These are phyloP conservation scores for Poecilobothrus nobilitatus DNA, from an alignment of 2,888 invertebrate species.

Conservation along the genomic window DNA sequence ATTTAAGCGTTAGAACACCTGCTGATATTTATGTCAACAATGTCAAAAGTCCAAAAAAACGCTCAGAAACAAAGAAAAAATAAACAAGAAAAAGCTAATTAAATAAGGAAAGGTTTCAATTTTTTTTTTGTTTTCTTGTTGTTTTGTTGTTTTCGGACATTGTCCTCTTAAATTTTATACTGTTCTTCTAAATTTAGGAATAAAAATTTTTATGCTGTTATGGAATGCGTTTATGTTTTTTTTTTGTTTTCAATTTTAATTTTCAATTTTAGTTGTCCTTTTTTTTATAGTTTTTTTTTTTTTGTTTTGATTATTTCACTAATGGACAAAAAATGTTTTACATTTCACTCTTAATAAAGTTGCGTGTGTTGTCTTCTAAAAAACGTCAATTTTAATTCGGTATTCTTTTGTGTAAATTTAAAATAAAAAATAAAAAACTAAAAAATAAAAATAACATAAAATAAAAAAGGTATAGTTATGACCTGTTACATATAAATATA, in stretches of 20 bases:
- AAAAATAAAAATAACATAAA: too few relatives aligned
- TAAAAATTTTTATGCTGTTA: neutral
- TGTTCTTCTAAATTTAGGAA: neutral
- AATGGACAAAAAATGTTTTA: slow-evolving; percentile 12
- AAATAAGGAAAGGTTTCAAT: too few relatives aligned
- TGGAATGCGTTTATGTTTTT: neutral
- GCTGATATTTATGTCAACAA: neutral
- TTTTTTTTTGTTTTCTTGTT: too few relatives aligned
- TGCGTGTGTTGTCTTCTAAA: neutral
- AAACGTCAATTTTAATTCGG: slow-evolving; percentile 6
- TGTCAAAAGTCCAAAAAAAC: neutral
- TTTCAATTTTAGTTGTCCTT: neutral
- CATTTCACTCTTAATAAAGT: slow-evolving; percentile 7
- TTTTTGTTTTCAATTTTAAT: neutral
- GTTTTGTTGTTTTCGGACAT: neutral
- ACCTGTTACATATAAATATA: too few relatives aligned
- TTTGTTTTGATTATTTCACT: neutral
- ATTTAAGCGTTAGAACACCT: neutral
- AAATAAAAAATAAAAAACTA: too few relatives aligned
- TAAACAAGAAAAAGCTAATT: too few relatives aligned
- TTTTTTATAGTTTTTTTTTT: neutral
- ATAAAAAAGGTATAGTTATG: too few relatives aligned
- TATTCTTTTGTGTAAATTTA: neutral
- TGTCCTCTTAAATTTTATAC: neutral
- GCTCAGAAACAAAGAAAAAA: too few relatives aligned